These are phyloP conservation scores for Xanthia icteritia DNA, from an alignment of 2,888 invertebrate genomes.

Conservation along the genomic window DNA sequence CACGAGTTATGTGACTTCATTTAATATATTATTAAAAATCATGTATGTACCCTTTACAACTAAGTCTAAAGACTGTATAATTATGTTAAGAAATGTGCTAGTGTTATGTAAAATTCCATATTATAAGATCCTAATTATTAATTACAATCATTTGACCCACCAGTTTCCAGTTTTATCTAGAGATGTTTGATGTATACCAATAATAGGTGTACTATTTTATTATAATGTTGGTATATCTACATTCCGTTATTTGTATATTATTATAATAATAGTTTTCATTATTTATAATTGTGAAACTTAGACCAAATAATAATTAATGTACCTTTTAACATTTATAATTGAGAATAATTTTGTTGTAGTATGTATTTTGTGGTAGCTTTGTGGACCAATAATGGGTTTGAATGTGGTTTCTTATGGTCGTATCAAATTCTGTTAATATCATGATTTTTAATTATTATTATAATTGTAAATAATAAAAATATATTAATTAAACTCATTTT, in stretches of 20 bases:
- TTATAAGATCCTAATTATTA: conserved; percentile 77
- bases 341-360: conserved; percentile 84
- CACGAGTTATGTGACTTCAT: conserved; percentile 87
- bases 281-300: conserved; percentile 89
- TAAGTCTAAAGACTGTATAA: conserved; percentile 91
- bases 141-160: conserved; percentile 88
- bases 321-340: conserved; percentile 89
- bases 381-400: conserved; percentile 89
- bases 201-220: conserved; percentile 82
- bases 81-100: conserved; percentile 87
- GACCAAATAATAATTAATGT: conserved; percentile 91
- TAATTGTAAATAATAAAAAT: conserved; percentile 89
- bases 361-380: conserved; percentile 88
- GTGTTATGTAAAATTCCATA: conserved; percentile 89
- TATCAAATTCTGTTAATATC: conserved; percentile 88
- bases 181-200: conserved; percentile 87
- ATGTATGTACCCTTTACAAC: conserved; percentile 87
- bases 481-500: conserved; percentile 83
- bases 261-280: conserved; percentile 87
- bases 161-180: conserved; percentile 90
- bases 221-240: conserved; percentile 87
- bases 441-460: conserved; percentile 81
- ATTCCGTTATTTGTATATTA: conserved; percentile 90
- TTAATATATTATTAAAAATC: conserved; percentile 80
- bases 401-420: conserved; percentile 85